Base-by-base conservation (phyloP, 2,888 invertebrate genomes). In the Epirrhoe tristata region DNA sequence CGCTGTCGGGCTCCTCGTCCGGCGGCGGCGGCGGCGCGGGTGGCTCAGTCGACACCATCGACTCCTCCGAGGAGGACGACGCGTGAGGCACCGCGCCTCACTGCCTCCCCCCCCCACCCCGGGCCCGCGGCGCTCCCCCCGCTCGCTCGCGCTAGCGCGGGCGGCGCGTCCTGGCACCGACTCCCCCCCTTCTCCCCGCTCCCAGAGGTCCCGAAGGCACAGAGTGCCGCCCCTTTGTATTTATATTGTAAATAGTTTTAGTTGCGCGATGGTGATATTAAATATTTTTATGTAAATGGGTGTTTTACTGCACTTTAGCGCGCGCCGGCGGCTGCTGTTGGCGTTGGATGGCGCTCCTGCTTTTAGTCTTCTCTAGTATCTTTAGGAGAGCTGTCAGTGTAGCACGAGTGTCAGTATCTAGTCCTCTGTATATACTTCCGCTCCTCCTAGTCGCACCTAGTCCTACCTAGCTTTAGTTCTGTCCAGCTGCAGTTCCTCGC, bases 201-300 rank as follows among this genome's bases (percentile, higher is more conserved):
- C 14, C 52, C 64, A 55, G 48, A 36, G 48, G 24, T 57, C 54
- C 58, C 16, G 17, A 48, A 14, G 39, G 62, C 58, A 57, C 69
- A 55, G 32, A 60, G 39, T 70, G 70, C 48, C 53, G 55, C 70
- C 64, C 67, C 72, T 72, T 77, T 88, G 85, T 91, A 92, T 92
- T 91, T 91, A 92, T 91, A 86, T 81, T 92, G 92, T 92, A 93
- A 91, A 92, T 93, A 93, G 90, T 84, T 82, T 84, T 86, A 92
- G 91, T 86, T 89, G 89, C 87, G 82, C 83, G 84, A 80, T 86
- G 91, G 91, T 66, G 86, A 86, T 85, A 91, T 90, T 90, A 91
- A 92, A 91, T 81, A 82, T 86, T 87, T 79, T 80, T 82, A 78
- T 77, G 58, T 63, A 74, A 61, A 62, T 72, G 81, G 85, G 84